Evolutionary conservation across 2,888 invertebrate genomes (phyloP).

Genomic region (Aphidius colemani): DNA sequence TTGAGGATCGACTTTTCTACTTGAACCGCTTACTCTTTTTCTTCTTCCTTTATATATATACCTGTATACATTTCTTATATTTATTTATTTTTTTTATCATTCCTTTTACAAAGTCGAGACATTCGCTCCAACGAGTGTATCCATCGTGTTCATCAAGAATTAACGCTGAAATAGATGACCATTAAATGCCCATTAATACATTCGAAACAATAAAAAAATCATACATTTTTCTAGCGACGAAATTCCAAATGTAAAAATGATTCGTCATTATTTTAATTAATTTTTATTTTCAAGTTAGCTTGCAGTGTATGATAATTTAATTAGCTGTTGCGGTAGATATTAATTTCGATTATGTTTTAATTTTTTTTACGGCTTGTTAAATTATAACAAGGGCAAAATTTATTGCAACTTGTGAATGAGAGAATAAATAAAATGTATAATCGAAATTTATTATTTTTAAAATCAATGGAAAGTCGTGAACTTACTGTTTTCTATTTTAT

Average conservation of each 20-base stretch:
- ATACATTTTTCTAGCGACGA: not conserved
- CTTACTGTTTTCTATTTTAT: no score
- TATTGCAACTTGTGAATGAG: no score
- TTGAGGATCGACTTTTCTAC: conserved; percentile 27
- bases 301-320: no score
- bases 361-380: no score
- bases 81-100: conserved; percentile 9
- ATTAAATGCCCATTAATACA: conserved; percentile 6
- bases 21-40: conserved; percentile 21
- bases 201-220: conserved; percentile 16
- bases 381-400: no score
- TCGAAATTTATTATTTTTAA: not conserved
- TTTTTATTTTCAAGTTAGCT: no score
- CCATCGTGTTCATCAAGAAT: conserved; percentile 26
- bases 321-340: no score
- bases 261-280: no score
- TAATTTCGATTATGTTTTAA: no score
- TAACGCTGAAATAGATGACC: conserved; percentile 7
- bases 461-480: no score
- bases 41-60: not conserved
- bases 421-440: not conserved
- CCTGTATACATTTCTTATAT: not conserved
- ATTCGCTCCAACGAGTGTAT: conserved; percentile 21
- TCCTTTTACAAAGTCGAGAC: conserved; percentile 13
- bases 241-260: no score